Percentiles rank a stretch among this genome's conserved stretches.
These are phyloP conservation scores for Cheirogaleus medius DNA, from an alignment of 2,113 vertebrate species.

Conservation along the genomic window DNA sequence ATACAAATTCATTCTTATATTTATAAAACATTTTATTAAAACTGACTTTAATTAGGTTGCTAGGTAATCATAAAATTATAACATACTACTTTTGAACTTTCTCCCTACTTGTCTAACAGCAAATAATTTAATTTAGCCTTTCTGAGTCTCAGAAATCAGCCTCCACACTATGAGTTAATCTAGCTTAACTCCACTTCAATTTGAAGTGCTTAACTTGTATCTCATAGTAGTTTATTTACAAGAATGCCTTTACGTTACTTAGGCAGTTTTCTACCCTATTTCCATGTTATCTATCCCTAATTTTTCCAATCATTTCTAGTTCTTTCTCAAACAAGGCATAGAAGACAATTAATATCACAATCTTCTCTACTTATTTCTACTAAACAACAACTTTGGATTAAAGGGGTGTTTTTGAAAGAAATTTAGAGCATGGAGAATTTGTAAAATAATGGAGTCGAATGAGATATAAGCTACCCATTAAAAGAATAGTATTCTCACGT, in stretches of 20 bases:
- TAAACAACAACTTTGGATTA: not conserved
- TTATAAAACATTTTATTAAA: constrained; percentile 3
- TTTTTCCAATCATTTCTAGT: not conserved
- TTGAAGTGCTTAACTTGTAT: not conserved
- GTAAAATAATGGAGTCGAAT: not conserved
- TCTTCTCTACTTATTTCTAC: constrained; percentile 1
- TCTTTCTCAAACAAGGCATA: constrained; percentile 17
- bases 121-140: not conserved
- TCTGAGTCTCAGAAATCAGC: not conserved
- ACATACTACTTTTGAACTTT: not conserved
- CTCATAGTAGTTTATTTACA: not conserved
- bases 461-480: not conserved
- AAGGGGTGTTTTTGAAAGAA: constrained; percentile 32
- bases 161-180: not conserved
- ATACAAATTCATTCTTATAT: not conserved
- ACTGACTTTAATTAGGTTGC: not conserved
- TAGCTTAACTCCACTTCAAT: not conserved
- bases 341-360: not conserved
- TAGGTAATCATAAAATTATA: not conserved
- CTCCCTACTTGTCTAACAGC: not conserved
- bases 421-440: not conserved
- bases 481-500: not conserved
- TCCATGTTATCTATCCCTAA: not conserved
- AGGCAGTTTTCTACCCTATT: not conserved
- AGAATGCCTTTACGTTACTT: not conserved